Evolutionary conservation across 2,888 invertebrate species (phyloP).

Genomic region (Pachydiplax longipennis): DNA sequence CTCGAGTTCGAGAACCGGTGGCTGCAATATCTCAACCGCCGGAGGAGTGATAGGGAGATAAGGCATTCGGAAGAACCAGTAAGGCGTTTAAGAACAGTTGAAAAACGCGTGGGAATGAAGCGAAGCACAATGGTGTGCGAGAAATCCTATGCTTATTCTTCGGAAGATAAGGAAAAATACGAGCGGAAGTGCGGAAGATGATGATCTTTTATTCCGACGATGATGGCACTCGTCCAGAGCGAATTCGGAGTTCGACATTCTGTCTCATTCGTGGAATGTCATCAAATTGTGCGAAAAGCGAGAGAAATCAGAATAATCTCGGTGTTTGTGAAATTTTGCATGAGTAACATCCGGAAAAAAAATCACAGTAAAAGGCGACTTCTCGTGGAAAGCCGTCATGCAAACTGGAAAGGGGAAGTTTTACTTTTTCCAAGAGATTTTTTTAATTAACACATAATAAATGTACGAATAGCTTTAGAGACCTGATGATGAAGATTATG

Average conservation of each 20-base stretch:
- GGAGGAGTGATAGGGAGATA: not conserved
- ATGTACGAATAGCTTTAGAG: too few species aligned
- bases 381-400: too few species aligned
- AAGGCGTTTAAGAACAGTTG: not conserved
- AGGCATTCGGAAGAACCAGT: not conserved
- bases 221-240: not conserved
- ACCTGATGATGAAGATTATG: too few species aligned
- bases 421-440: too few species aligned
- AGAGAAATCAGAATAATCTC: too few species aligned
- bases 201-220: not conserved
- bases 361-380: too few species aligned
- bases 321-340: too few species aligned
- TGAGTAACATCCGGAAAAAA: too few species aligned
- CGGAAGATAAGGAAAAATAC: not conserved
- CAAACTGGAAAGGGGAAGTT: too few species aligned
- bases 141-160: not conserved
- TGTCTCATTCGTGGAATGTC: too few species aligned
- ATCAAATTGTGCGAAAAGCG: too few species aligned
- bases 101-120: not conserved
- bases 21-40: not conserved
- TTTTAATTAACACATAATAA: too few species aligned
- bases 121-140: not conserved
- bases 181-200: not conserved
- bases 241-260: not conserved
- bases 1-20: not conserved